Base-by-base conservation (phyloP, 2,888 invertebrate species). In the Dione juno region DNA sequence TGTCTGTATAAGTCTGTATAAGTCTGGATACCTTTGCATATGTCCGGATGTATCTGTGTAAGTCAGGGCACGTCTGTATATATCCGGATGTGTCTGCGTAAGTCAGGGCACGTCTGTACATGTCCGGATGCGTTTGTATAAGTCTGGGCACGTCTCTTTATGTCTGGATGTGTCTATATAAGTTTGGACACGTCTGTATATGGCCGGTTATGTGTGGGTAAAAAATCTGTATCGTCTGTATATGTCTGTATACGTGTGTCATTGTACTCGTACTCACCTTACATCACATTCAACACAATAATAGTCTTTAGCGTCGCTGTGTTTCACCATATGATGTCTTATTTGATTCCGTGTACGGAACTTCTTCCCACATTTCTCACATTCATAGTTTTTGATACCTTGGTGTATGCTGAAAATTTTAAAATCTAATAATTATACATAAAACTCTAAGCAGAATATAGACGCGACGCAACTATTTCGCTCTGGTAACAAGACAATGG, bases 351-450 rank as follows among this genome's bases (percentile, higher is more conserved):
- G 75, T 0, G 92, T 92, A 0, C 92, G 78, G 77, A 91, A 91
- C 10, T 82, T 77, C 64, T 83, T 84, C 7, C 83, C 84, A 77
- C 93, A 93, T 9, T 79, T 74, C 0, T 80, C 75, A 67, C 93
- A 92, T 67, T 84, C 84, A 77, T 90, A 91, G 75, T 92, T 89
- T 76, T 91, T 92, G 0, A 91, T 82, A 14, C 91, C 92, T 8
- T 87, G 79, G 77, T 92, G 92, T 43, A 92, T 92, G 43, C 93
- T 93, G 63, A 0, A 28, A 63, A 37, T 41, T 41, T 11, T 11
- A 41, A 45, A 8, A 45, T 43, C 6, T 7, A n/a, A n/a, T n/a
- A n/a, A n/a, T n/a, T n/a, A n/a, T n/a, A n/a, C n/a, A n/a, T n/a
- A n/a, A n/a, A n/a, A n/a, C n/a, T n/a, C n/a, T n/a, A n/a, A n/a